Conservation (phyloP, 2,888 invertebrate species). For the Drosophila quinaria region DNA sequence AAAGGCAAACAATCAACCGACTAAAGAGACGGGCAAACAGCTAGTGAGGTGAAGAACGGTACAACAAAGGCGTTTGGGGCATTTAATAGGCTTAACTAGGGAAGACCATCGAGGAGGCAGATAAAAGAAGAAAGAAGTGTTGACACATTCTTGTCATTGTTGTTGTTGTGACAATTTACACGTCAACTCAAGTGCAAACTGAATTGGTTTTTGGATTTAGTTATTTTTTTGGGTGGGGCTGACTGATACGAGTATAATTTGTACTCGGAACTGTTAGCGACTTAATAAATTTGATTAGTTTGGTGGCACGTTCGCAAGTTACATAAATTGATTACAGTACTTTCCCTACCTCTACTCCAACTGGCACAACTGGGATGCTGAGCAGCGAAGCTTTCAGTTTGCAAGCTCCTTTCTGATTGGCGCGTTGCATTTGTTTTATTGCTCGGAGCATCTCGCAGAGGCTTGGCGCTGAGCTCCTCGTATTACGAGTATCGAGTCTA, state of each 20-base stretch:
- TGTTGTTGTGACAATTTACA: constrained; percentile 63
- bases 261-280: constrained; percentile 33
- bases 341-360: neutral
- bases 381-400: constrained; percentile 11
- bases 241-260: constrained; percentile 12
- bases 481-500: constrained; percentile 43
- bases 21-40: constrained; percentile 56
- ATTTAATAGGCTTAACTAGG: constrained; percentile 78
- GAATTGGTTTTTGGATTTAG: constrained; percentile 49
- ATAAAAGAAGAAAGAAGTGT: constrained; percentile 50
- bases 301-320: constrained; percentile 34
- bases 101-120: constrained; percentile 19
- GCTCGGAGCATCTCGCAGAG: constrained; percentile 31
- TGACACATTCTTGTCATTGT: constrained; percentile 55
- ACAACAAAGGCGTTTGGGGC: constrained; percentile 75
- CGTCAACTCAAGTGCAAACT: constrained; percentile 54
- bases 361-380: neutral
- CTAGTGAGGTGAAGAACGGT: constrained; percentile 56
- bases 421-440: constrained; percentile 33
- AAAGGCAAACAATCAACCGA: constrained; percentile 77
- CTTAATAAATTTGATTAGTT: constrained; percentile 54
- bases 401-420: constrained; percentile 60
- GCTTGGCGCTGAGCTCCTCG: constrained; percentile 35
- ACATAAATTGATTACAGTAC: constrained; percentile 5
- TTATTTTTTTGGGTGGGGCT: constrained; percentile 37